Base-by-base conservation (phyloP, 92 coral and sea anemone genomes). In the Bergia sp. region DNA sequence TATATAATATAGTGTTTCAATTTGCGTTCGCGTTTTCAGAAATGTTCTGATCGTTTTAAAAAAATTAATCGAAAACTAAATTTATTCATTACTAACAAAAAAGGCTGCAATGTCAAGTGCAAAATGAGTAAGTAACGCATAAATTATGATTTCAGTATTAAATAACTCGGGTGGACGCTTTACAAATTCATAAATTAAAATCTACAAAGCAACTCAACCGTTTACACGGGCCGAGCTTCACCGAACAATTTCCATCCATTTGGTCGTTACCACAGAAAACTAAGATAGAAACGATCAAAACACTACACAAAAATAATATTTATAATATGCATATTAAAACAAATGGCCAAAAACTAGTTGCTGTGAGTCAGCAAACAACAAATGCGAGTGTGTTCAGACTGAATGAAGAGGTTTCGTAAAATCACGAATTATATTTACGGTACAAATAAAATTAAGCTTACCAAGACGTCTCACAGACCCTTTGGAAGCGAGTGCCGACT, bases 391-490 rank as follows among this genome's bases (percentile, higher is more conserved):
- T 50, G 29, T 29, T 29, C 29, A 2, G 16, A 18, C 0, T 12
- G 1, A 53, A 21, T 61, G 69, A 61, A 61, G 8, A 5, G 69
- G 69, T 61, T 61, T 61, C 53, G 53, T 8, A 47, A 47, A 76
- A 76, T 21, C 39, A 21, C 36, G 45, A 13, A 79, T 9, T 79
- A 79, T 41, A 20, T 79, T 47, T 18, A 29, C 40, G 20, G 77
- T 36, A 89, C 10, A 47, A 20, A 40, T 18, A 41, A 71, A 82
- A 12, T n/a, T 10, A n/a, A 50, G 36, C 89, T 82, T 85, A 96
- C 99, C 98, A 11, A 96, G 85, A 13, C 86, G 76, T 73, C 76
- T 88, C 1, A 96, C 98, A 36, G 97, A 93, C 75, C 97, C 98
- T 80, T 89, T 92, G 6, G 99, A 93, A 16, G 80, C 76, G 7